Evolutionary conservation across 1,140 invertebrate species (phyloP).

Genomic region (Mylabris phalerata): DNA sequence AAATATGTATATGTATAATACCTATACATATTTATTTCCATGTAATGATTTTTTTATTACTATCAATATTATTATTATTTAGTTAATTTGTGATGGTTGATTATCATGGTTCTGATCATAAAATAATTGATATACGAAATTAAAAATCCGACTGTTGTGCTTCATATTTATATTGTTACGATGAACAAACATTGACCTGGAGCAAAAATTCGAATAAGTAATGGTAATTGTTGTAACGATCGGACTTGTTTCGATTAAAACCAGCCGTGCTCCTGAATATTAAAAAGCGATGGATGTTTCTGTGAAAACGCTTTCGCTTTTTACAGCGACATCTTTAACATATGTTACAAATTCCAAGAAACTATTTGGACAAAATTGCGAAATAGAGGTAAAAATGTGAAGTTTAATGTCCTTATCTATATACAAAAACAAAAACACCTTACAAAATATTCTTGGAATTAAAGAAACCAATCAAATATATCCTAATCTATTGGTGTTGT

Average conservation of each 20-base stretch:
- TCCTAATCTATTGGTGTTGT: no score
- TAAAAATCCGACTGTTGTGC: no score
- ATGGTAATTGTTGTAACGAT: constrained; percentile 15
- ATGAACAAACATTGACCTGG: neutral
- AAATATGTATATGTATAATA: no score
- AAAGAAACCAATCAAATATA: neutral
- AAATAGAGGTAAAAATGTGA: constrained; percentile 11
- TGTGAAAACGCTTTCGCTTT: constrained; percentile 14
- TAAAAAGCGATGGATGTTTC: constrained; percentile 7
- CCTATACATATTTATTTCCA: no score
- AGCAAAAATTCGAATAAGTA: constrained; percentile 10
- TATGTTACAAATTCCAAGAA: constrained; percentile 9
- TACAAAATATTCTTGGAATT: constrained; percentile 11
- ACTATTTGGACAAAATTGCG: constrained; percentile 12
- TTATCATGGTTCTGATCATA: no score
- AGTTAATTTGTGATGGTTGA: no score
- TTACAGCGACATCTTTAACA: constrained; percentile 12
- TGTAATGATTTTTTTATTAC: no score
- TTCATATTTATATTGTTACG: no score
- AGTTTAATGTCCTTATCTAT: constrained; percentile 13
- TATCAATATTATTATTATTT: no score
- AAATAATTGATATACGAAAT: no score
- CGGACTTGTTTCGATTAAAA: constrained; percentile 8
- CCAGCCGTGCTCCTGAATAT: constrained; percentile 6
- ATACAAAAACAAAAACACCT: constrained; percentile 14